These are phyloP conservation scores for Acrobasis consociella DNA, from an alignment of 2,888 invertebrate species.

Conservation along the genomic window DNA sequence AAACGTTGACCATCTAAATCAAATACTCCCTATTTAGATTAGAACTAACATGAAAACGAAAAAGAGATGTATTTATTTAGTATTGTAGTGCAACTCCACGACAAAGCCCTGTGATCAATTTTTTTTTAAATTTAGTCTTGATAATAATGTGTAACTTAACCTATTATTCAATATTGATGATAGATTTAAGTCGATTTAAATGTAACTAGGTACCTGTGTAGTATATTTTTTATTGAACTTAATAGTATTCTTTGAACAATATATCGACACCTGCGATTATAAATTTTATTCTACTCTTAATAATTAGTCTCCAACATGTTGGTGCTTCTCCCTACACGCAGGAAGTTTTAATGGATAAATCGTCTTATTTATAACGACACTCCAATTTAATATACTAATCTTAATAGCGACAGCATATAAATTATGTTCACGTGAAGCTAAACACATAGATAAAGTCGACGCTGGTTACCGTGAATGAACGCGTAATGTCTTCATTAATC, in stretches of 20 bases:
- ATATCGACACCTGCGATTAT: not conserved
- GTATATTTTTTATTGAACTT: not conserved
- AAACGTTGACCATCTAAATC: too few relatives aligned
- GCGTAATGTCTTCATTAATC: constrained; percentile 44
- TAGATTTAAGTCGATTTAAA: not conserved
- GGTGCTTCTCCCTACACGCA: not conserved
- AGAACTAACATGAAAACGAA: too few relatives aligned
- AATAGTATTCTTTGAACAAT: not conserved
- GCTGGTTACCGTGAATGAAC: constrained; percentile 38
- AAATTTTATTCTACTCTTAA: not conserved
- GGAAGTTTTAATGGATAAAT: not conserved
- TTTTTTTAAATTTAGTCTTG: too few relatives aligned
- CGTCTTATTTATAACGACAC: not conserved
- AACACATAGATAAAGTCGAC: constrained; percentile 13
- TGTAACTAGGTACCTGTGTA: not conserved
- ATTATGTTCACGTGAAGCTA: constrained; percentile 1
- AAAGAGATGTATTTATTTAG: too few relatives aligned
- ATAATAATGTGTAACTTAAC: too few relatives aligned
- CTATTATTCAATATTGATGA: too few relatives aligned
- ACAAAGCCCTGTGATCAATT: too few relatives aligned
- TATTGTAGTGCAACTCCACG: too few relatives aligned
- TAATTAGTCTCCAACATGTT: not conserved
- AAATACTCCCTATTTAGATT: too few relatives aligned
- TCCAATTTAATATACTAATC: not conserved
- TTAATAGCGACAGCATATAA: not conserved